A percentile compares a stretch with the other conserved stretches of the same genome.
These are phyloP conservation scores for Scolopax bukidnonensis DNA, from an alignment of 2,797 vertebrate species.

Conservation along the genomic window DNA sequence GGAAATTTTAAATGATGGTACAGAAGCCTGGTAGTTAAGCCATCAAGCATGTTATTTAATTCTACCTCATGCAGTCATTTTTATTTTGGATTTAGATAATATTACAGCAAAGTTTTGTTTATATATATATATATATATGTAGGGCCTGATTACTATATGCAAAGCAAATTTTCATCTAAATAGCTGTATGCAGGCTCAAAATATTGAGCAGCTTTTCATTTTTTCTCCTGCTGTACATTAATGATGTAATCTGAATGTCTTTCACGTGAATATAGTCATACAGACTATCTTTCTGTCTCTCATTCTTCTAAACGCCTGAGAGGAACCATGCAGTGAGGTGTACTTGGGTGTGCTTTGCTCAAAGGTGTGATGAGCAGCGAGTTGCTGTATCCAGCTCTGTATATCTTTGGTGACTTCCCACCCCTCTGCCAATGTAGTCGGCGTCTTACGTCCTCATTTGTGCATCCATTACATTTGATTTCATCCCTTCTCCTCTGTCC, in stretches of 20 bases:
- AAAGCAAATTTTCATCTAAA: not conserved
- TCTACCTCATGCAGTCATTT: not conserved
- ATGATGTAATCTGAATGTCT: not conserved
- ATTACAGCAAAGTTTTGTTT: not conserved
- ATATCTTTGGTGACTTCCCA: not conserved
- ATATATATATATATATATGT: not conserved
- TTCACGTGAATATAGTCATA: not conserved
- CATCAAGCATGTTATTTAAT: not conserved
- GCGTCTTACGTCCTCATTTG: not conserved
- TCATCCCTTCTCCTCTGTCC: not conserved
- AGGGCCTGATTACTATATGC: not conserved
- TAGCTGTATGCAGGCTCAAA: not conserved
- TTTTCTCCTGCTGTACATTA: not conserved
- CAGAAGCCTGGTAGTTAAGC: not conserved
- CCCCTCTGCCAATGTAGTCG: not conserved
- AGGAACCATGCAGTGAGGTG: not conserved
- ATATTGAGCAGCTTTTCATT: not conserved
- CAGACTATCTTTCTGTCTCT: not conserved
- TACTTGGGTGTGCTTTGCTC: not conserved
- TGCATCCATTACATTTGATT: not conserved
- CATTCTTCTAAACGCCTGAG: not conserved
- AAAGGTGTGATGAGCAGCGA: not conserved
- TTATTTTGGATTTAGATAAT: not conserved
- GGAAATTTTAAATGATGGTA: not conserved
- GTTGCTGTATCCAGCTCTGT: not conserved